Conservation (phyloP, 2,113 vertebrate genomes). For the Albula glossodonta region DNA sequence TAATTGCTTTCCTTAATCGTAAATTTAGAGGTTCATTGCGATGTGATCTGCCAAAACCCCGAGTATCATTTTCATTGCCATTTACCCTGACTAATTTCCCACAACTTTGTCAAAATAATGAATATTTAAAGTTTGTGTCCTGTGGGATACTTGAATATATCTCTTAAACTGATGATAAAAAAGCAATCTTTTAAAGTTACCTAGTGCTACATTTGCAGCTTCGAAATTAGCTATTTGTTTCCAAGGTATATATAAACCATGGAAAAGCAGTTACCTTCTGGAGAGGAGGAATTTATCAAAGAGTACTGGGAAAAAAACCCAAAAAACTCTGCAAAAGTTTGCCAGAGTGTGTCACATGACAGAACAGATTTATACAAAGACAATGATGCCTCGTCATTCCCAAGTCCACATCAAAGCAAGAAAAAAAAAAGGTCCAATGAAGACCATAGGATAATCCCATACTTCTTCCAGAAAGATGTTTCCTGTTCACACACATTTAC, state of each 20-base stretch:
- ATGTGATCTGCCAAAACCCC: background rate
- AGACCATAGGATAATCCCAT: slow-evolving; percentile 20
- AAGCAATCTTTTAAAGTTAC: background rate
- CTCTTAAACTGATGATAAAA: background rate
- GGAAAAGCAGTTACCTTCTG: slow-evolving; percentile 37
- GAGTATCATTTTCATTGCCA: background rate
- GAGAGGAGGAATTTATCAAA: background rate
- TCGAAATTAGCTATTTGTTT: background rate
- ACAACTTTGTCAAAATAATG: background rate
- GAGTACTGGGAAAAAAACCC: background rate
- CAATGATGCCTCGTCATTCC: background rate
- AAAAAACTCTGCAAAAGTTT: background rate
- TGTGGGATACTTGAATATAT: background rate
- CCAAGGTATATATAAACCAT: slow-evolving; percentile 49
- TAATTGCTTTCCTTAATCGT: background rate
- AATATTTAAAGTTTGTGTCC: background rate
- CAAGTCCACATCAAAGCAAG: background rate
- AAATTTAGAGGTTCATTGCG: background rate
- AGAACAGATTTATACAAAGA: background rate
- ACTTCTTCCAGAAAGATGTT: slow-evolving; percentile 7
- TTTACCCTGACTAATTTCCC: background rate
- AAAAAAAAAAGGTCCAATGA: background rate
- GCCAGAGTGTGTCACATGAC: background rate
- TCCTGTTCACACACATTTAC: slow-evolving; percentile 36
- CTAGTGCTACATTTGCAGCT: background rate